Base-by-base conservation (phyloP, 2,797 vertebrate species). In the Amblyopsis hoosieri region DNA sequence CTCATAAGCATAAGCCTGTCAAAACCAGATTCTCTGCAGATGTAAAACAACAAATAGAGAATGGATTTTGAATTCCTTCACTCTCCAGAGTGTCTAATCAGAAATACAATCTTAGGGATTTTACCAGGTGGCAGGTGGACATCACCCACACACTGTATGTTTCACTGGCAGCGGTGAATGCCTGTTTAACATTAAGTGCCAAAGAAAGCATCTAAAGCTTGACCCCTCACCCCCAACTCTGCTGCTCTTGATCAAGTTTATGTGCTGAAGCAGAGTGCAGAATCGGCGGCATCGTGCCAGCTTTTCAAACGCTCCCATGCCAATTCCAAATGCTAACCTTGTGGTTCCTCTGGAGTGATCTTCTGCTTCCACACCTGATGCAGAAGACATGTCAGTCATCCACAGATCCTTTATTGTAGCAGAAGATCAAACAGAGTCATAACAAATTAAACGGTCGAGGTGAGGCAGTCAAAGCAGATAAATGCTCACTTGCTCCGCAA, bases 101-200 rank as follows among this genome's bases (percentile, higher is more conserved):
- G 79, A 53, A 56, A 58, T 65, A 62, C 64, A 66, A 92, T 93
- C 91, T 90, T 54, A 57, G 37, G 52, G 31, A 85, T 87, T 85
- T 78, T 78, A 83, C 71, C 88, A 89, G 89, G 90, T 93, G 91
- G 85, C 87, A 89, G 85, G 83, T 90, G 88, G 81, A 86, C 82
- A 84, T 85, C 83, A 82, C 73, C 75, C 71, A 66, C 62, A 67
- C 19, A 65, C 82, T 79, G 33, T 45, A 29, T 76, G 75, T 86
- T 80, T 85, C 81, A 69, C 66, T 70, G 80, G 72, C 62, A 57
- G 57, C 66, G 73, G 59, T 89, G 84, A 88, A 85, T 77, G 64
- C 69, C 58, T 79, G 75, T 60, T 75, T 75, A 66, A 37, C 57
- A 19, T 63, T 56, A 67, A 60, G 52, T 69, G 60, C 60, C 65